Evolutionary conservation across 1,140 invertebrate genomes (phyloP).

Genomic region (Drosophila mauritiana): DNA sequence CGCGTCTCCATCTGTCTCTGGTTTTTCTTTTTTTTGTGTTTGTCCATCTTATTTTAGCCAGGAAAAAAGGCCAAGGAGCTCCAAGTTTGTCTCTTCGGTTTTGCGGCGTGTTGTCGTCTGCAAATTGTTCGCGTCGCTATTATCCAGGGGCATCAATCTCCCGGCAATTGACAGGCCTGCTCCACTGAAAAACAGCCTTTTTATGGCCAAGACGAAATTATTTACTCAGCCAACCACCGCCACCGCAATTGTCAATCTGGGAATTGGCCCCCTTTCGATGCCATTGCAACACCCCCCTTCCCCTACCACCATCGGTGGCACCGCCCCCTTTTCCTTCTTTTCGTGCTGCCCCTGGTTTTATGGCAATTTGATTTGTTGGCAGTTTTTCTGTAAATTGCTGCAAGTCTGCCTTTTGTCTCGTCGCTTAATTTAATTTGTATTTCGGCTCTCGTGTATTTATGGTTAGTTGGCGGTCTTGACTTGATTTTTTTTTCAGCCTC

Average conservation of each 20-base stretch:
- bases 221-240: conserved; percentile 63
- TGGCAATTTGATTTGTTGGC: conserved; percentile 79
- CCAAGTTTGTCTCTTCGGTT: conserved; percentile 32
- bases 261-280: conserved; percentile 50
- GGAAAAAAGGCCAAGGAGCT: conserved; percentile 11
- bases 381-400: conserved; percentile 73
- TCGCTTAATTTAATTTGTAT: conserved; percentile 77
- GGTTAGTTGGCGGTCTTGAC: conserved; percentile 65
- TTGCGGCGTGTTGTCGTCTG: conserved; percentile 74
- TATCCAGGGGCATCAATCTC: conserved; percentile 82
- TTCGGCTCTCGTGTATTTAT: conserved; percentile 62
- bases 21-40: conserved; percentile 1
- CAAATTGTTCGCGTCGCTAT: conserved; percentile 82
- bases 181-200: conserved; percentile 47
- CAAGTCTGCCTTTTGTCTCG: conserved; percentile 59
- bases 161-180: conserved; percentile 67
- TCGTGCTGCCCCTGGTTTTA: conserved; percentile 45
- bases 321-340: neutral
- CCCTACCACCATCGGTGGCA: too few species aligned
- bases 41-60: neutral
- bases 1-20: conserved; percentile 11
- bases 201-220: conserved; percentile 80
- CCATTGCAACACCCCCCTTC: neutral
- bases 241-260: conserved; percentile 74
- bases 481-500: conserved; percentile 5